Percentiles rank a stretch among this genome's conserved stretches.
Conservation (phyloP, 2,113 vertebrate species). For the Prochilodus magdalenae region DNA sequence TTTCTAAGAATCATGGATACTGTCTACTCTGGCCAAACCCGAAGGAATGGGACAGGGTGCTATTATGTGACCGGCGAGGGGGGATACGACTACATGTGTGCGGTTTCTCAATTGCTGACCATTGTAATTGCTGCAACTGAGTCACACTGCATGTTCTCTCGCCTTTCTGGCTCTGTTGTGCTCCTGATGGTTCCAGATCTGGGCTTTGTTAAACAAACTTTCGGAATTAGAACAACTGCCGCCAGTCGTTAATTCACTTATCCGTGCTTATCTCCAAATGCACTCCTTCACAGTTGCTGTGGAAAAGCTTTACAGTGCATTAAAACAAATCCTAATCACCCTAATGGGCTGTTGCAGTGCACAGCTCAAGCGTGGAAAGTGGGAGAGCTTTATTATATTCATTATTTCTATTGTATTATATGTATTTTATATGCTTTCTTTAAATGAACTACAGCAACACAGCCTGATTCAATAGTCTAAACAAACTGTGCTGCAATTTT, state of each 20-base stretch:
- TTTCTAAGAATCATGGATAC: conserved; percentile 42
- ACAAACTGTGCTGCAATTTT: background rate
- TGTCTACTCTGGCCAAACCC: conserved; percentile 23
- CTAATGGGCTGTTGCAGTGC: background rate
- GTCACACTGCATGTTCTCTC: background rate
- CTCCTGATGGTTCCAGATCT: background rate
- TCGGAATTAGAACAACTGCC: conserved; percentile 33
- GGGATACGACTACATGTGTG: background rate
- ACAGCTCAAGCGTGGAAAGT: too few relatives aligned
- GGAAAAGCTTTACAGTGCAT: too few relatives aligned
- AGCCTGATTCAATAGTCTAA: background rate
- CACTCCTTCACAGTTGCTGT: too few relatives aligned
- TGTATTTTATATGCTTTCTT: background rate
- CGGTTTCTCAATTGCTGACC: background rate
- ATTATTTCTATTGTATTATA: too few relatives aligned
- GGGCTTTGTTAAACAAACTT: conserved; percentile 39
- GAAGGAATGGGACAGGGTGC: conserved; percentile 8
- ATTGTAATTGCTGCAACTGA: background rate
- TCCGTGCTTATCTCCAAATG: background rate
- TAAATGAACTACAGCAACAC: background rate
- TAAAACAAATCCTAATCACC: background rate
- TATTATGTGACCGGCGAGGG: conserved; percentile 2
- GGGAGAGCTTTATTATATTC: too few relatives aligned
- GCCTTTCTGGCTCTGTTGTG: background rate
- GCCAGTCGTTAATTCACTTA: conserved; percentile 37